Evolutionary conservation across 2,888 invertebrate species (phyloP), one percentile per base, ranked within the genome.

Genomic region (Catocala sponsa): DNA sequence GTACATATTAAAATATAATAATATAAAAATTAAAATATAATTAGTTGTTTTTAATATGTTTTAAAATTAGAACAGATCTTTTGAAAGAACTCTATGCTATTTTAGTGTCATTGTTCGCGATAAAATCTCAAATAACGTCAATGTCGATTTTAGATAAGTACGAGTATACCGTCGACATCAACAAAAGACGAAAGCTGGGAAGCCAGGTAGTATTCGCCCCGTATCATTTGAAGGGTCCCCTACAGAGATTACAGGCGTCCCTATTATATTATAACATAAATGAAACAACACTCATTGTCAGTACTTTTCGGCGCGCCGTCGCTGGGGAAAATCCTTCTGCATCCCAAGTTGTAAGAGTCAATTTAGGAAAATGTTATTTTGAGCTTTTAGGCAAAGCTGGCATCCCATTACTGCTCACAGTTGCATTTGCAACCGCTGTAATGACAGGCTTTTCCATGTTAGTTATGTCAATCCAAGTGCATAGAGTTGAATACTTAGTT

Each of bases 331-430:
- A 48, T 55, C n/a, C 55, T 48, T 55, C 9, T 55, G 35, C 44
- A 43, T 43, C 6, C 15, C 58, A 57, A 68, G 50, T 57, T 59
- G 46, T 54, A 44, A 57, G 57, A 64, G 55, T 61, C 61, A 69
- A 69, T 59, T 57, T 42, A 47, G 58, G n/a, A 49, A 73, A 62
- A 47, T 59, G 15, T 59, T 48, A 65, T 71, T 69, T 44, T 32
- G 12, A 44, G 6, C n/a, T 43, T n/a, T 12, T 32, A 6, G 6
- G 33, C 12, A 53, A 53, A 6, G 5, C 12, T 38, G 12, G 12
- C n/a, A 44, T 44, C 44, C 44, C 12, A 6, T 44, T 44, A 44
- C 43, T 12, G 11, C 12, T 9, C 2, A n/a, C 5, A 12, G 44
- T 44, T 44, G 44, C 44, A 44, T 44, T 44, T 44, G 4, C 6